Evolutionary conservation across 1,140 invertebrate genomes (phyloP), one percentile per base, ranked within the genome.

Genomic region (Psilanteris sp.): DNA sequence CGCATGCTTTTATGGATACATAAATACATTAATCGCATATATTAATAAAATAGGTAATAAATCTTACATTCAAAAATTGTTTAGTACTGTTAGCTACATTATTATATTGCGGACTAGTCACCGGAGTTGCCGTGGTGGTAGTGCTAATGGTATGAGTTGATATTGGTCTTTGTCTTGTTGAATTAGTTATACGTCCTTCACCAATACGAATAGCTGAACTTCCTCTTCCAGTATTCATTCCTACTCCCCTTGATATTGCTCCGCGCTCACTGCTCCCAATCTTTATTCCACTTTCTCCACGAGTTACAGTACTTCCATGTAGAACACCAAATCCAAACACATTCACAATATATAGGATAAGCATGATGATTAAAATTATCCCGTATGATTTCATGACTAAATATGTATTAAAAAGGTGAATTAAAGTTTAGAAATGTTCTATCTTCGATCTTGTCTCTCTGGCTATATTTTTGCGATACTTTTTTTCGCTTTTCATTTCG

Each of bases 211-310:
- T 84, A 0, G 79, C 82, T 4, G 82, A 83, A 55, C 70, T 81
- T 5, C 85, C 80, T 20, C 85, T 70, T 0, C 79, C 80, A 1
- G 66, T 48, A 0, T 77, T 46, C 20, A 55, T 62, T 9, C 50
- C 59, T 1, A 55, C 31, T 3, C 79, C 77, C 14, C 78, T 78
- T 1, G 68, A 44, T 5, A 70, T 41, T 0, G 79, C 37, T 4
- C 78, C 70, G 0, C 85, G 81, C 0, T 84, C 83, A 39, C 46
- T 80, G 4, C 75, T 76, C 6, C 87, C 87, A 43, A 89, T 85
- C 14, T 85, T 87, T 8, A 89, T 84, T 14, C 79, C 77, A 41
- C 86, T 88, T 48, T 80, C 81, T 3, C 78, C 79, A 9, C 87
- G 81, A 11, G 83, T 81, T 1, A 81, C 71, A 1, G 79, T 77